Percentiles rank a stretch among this genome's conserved stretches.
Evolutionary conservation across 2,888 invertebrate genomes (phyloP).

Genomic region (Microctonus hyperodae): DNA sequence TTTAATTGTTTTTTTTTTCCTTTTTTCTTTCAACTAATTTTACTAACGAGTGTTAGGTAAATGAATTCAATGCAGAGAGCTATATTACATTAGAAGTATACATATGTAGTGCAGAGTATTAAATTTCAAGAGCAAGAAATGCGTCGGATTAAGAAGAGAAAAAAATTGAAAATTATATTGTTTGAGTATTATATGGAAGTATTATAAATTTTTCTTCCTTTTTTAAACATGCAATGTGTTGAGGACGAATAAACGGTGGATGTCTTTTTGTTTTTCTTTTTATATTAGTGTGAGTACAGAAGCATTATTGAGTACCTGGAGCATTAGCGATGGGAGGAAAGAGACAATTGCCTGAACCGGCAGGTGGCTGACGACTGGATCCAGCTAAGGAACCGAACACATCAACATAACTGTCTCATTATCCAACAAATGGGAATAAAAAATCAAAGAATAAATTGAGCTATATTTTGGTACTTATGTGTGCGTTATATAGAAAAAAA

Average conservation of each 20-base stretch:
- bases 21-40: slow-evolving; percentile 46
- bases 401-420: slow-evolving; percentile 38
- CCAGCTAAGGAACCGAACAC: slow-evolving; percentile 58
- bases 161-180: too few relatives aligned
- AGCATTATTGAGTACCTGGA: slow-evolving; percentile 56
- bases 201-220: slow-evolving; percentile 18
- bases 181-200: too few relatives aligned
- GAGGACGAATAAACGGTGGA: slow-evolving; percentile 22
- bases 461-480: slow-evolving; percentile 8
- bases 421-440: background rate
- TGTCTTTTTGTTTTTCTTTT: slow-evolving; percentile 19
- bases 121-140: slow-evolving; percentile 28
- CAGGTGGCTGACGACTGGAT: slow-evolving; percentile 56
- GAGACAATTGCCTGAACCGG: slow-evolving; percentile 59
- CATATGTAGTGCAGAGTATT: slow-evolving; percentile 18
- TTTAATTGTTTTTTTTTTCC: slow-evolving; percentile 41
- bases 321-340: slow-evolving; percentile 59
- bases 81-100: too few relatives aligned
- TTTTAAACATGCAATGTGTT: slow-evolving; percentile 34
- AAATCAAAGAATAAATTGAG: background rate
- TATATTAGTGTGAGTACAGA: slow-evolving; percentile 38
- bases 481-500: background rate
- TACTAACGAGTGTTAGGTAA: slow-evolving; percentile 29
- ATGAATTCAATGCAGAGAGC: background rate
- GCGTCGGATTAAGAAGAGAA: too few relatives aligned